Evolutionary conservation across 2,113 vertebrate species (phyloP), one percentile per base, ranked within the genome.

Genomic region (Colaptes auratus): DNA sequence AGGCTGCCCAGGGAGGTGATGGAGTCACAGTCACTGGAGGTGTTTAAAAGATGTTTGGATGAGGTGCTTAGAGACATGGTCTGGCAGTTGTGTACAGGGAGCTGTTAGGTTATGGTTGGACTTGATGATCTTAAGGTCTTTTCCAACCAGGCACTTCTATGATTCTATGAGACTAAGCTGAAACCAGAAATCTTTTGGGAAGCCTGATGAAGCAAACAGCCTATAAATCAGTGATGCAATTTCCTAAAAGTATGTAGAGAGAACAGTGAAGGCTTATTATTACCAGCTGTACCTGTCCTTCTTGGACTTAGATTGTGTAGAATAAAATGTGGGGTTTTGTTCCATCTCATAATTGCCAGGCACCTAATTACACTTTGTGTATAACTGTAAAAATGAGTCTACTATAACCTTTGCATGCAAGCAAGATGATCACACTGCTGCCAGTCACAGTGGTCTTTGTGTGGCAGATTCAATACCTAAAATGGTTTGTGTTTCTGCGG

Each of bases 301-400:
- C 27, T 66, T 82, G 33, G 87, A 53, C 31, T 88, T 80, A 83
- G 60, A 30, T 83, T 31, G 33, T 85, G 30, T n/a, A 67, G 53
- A 93, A 77, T 46, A 77, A 77, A 20, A 4, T 66, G 46, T 30
- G n/a, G 2, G 42, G 42, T 5, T 14, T 35, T 94, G 75, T 46
- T 72, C 44, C 42, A 58, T 60, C 31, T 52, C n/a, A 2, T 77
- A 83, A 67, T 86, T 96, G 23, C 46, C 72, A 93, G 78, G 16
- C 75, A 92, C 55, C 72, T 74, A 52, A 61, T 93, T 89, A 17
- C 5, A 60, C 24, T 71, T 82, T 18, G 36, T 27, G 19, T 56
- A 28, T 77, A 89, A 89, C 89, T 94, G 85, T 60, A 74, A 74
- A 85, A 80, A 94, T 82, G n/a, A 82, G 25, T 74, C 39, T 83